Base-by-base conservation (phyloP, 2,113 vertebrate species). In the Oreochromis spilurus region DNA sequence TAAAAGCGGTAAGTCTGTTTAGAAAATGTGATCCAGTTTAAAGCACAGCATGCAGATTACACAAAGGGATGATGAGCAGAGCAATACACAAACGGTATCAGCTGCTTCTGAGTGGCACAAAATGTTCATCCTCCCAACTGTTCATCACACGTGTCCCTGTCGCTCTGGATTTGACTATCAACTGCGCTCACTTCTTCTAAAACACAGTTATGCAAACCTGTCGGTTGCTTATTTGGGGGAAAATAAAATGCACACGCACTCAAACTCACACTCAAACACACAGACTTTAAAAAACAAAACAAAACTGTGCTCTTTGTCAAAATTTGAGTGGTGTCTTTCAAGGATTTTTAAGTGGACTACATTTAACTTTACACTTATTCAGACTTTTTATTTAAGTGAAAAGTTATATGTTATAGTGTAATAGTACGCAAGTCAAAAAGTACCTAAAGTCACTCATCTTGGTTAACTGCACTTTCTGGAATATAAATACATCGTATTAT, bases 41-140 rank as follows among this genome's bases (percentile, higher is more conserved):
- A 60, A 58, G 67, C 38, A 38, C 50, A 34, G 4, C 65, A 14
- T 45, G 24, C 58, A 50, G 26, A 55, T 43, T 6, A 58, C 11
- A 75, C 75, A 77, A 85, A 52, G 38, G 50, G 24, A 43, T 31
- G 50, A 53, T 38, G 50, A 54, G 24, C 13, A 81, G 26, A 82
- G 31, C n/a, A 55, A 36, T 26, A 60, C n/a, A 80, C 14, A 62
- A 79, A 65, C 16, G 34, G 57, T 50, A 65, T 67, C 45, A 79
- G 88, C 79, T 65, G 57, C 45, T 43, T 43, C n/a, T 79, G 78
- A 84, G 45, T 1, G 21, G 70, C 19, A 87, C 88, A 86, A 38
- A 77, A 80, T 86, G 86, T 86, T 88, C 84, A 79, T 34, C 85
- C 85, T 62, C 4, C 85, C 85, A 88, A 58, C 84, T 88, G 91